Conservation (phyloP, 2,797 vertebrate species). For the Molossus molossus region DNA sequence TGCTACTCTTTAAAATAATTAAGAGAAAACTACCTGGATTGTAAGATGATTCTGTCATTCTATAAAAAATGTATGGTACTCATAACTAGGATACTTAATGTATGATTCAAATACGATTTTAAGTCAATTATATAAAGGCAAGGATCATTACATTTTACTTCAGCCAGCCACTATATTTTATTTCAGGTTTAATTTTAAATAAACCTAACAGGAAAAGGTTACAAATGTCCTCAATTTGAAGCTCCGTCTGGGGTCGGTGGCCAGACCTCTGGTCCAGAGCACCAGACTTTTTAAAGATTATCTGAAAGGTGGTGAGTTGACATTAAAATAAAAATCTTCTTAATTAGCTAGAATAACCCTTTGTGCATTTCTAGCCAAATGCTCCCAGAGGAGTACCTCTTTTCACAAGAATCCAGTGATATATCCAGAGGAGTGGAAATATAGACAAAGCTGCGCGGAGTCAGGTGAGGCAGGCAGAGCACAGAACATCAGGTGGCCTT, state of each 20-base stretch:
- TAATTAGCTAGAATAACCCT: constrained; percentile 61
- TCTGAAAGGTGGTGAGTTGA: constrained; percentile 31
- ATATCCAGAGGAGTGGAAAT: neutral
- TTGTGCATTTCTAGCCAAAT: neutral
- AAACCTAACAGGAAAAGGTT: neutral
- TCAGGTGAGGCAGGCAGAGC: neutral
- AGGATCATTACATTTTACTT: constrained; percentile 26
- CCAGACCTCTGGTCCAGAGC: neutral
- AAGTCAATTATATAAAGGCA: constrained; percentile 47
- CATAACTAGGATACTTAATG: neutral
- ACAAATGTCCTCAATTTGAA: constrained; percentile 51
- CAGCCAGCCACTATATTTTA: constrained; percentile 33
- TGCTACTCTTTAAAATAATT: constrained; percentile 22
- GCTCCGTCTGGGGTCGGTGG: neutral
- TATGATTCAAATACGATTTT: constrained; percentile 37
- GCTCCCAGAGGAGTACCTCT: neutral
- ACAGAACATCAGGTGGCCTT: neutral
- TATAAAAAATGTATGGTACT: neutral
- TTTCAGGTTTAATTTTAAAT: constrained; percentile 66
- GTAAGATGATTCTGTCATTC: neutral
- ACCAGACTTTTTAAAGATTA: constrained; percentile 31
- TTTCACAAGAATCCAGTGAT: constrained; percentile 45
- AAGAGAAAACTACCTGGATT: neutral
- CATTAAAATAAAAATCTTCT: constrained; percentile 56
- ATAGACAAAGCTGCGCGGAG: neutral